These are phyloP conservation scores for Lysiphlebus fabarum DNA, from an alignment of 1,140 invertebrate genomes.

Conservation along the genomic window DNA sequence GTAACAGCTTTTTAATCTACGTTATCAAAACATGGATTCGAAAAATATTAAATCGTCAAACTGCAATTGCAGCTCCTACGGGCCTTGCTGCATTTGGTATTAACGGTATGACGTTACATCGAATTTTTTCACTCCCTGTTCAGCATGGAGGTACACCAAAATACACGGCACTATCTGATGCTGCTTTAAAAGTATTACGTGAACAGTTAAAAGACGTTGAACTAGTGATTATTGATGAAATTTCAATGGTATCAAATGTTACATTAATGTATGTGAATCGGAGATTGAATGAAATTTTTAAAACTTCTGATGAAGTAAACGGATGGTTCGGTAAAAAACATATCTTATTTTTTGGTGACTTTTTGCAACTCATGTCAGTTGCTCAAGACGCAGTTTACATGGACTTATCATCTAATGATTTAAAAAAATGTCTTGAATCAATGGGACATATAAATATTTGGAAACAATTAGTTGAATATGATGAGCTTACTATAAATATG, in stretches of 20 bases:
- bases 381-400: too few species aligned
- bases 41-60: conserved; percentile 1
- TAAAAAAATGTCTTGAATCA: too few species aligned
- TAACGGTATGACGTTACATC: conserved; percentile 7
- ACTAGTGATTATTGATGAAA: conserved; percentile 13
- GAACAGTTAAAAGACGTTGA: conserved; percentile 30
- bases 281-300: conserved; percentile 27
- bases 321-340: conserved; percentile 11
- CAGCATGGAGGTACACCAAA: conserved; percentile 16
- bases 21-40: neutral
- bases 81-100: conserved; percentile 14
- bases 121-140: conserved; percentile 9
- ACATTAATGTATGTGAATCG: conserved; percentile 26
- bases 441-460: too few species aligned
- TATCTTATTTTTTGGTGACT: conserved; percentile 13
- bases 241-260: conserved; percentile 37
- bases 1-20: conserved; percentile 10
- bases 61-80: conserved; percentile 7
- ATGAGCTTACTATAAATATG: conserved; percentile 36
- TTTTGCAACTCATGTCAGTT: too few species aligned
- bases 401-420: too few species aligned
- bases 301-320: conserved; percentile 18
- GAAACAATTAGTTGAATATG: too few species aligned
- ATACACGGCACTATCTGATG: conserved; percentile 29
- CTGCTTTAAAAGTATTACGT: conserved; percentile 31